Conservation (phyloP, 2,888 invertebrate genomes). For the Nebria salina region DNA sequence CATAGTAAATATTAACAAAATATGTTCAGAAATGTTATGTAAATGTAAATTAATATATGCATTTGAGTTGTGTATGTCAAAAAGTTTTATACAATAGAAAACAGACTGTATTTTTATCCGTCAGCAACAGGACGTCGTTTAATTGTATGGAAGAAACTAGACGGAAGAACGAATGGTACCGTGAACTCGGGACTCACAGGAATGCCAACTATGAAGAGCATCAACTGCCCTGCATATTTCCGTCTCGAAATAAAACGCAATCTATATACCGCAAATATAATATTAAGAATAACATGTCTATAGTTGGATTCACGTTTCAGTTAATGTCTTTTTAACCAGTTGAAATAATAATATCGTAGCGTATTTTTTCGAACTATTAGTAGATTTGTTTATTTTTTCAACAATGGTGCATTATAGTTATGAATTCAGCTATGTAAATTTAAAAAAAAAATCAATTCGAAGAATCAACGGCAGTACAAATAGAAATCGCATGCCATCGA, state of each 20-base stretch:
- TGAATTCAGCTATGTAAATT: too few species aligned
- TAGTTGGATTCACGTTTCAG: not conserved
- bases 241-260: conserved; percentile 43
- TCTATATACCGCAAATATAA: conserved; percentile 38
- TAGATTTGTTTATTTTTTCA: too few species aligned
- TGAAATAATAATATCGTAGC: too few species aligned
- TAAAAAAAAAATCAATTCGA: not conserved
- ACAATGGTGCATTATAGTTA: too few species aligned
- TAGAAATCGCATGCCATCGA: conserved; percentile 21
- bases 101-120: not conserved
- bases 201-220: conserved; percentile 36
- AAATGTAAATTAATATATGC: not conserved
- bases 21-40: not conserved
- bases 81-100: not conserved
- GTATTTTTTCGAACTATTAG: too few species aligned
- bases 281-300: conserved; percentile 34
- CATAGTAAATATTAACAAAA: not conserved
- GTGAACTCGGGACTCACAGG: conserved; percentile 25
- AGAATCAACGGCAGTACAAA: not conserved
- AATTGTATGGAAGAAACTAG: not conserved
- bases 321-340: not conserved
- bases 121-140: not conserved
- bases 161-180: conserved; percentile 3
- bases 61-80: not conserved
- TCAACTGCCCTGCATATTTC: conserved; percentile 43